Conservation (phyloP, 2,113 vertebrate genomes). For the Gavialis gangeticus region DNA sequence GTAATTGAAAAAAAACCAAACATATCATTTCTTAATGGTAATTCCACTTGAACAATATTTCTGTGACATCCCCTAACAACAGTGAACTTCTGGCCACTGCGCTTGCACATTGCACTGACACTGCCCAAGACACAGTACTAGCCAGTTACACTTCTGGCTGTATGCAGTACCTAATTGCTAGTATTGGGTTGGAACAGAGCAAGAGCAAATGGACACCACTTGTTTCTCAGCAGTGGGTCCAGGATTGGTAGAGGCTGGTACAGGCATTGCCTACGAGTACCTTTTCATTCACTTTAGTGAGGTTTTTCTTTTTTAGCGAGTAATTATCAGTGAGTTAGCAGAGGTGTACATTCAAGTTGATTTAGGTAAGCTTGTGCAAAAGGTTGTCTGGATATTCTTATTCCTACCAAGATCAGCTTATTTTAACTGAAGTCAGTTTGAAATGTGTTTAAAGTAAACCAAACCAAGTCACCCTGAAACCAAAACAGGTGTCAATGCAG, state of each 20-base stretch:
- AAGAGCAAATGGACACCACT: too few species aligned
- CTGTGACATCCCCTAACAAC: background rate
- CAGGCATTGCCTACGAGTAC: too few species aligned
- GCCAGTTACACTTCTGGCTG: too few species aligned
- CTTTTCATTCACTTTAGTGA: too few species aligned
- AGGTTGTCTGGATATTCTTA: background rate
- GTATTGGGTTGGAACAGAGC: too few species aligned
- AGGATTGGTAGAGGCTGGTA: too few species aligned
- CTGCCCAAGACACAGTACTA: too few species aligned
- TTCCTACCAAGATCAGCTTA: background rate
- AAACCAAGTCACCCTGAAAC: background rate
- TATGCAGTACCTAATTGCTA: too few species aligned
- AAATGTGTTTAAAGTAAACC: background rate
- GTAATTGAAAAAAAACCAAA: background rate
- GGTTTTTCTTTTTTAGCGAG: too few species aligned
- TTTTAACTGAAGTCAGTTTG: background rate
- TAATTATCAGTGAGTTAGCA: background rate
- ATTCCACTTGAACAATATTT: accelerated
- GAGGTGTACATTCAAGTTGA: background rate
- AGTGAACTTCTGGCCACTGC: too few species aligned
- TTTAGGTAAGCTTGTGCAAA: background rate
- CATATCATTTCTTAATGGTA: background rate
- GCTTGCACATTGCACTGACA: too few species aligned
- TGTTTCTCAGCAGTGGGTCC: too few species aligned
- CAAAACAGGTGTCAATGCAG: background rate